Conservation (phyloP, 2,797 vertebrate species). For the Brachyrhaphis roseni region DNA sequence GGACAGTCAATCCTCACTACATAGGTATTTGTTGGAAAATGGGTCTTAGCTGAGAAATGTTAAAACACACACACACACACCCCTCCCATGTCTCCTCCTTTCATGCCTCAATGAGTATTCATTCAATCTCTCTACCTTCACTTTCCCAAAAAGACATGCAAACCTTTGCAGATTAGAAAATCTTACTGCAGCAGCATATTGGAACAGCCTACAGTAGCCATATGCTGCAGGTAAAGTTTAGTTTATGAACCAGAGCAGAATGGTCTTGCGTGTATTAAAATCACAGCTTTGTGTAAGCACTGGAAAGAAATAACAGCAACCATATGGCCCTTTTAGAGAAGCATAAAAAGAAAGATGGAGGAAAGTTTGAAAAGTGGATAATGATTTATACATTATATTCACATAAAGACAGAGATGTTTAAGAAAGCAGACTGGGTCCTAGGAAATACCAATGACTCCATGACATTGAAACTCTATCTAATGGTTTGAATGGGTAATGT, state of each 20-base stretch:
- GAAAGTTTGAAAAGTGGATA: background rate
- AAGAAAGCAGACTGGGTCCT: background rate
- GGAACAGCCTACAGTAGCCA: background rate
- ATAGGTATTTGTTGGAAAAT: no score
- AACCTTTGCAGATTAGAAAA: background rate
- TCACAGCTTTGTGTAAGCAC: background rate
- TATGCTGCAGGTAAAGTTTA: background rate
- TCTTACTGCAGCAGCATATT: background rate
- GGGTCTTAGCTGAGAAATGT: no score
- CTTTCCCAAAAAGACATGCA: background rate
- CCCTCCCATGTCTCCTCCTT: background rate
- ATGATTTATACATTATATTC: background rate
- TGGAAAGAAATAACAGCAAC: background rate
- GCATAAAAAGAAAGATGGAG: background rate
- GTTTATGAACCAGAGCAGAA: background rate
- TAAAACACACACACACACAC: no score
- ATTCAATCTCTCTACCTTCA: background rate
- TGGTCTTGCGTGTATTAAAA: background rate
- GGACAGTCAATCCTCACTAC: background rate
- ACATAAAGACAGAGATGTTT: background rate
- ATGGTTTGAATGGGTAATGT: background rate
- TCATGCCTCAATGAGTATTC: background rate
- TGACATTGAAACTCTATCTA: background rate
- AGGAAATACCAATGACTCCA: background rate
- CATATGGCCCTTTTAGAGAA: constrained; percentile 1